Evolutionary conservation across 2,113 vertebrate species (phyloP).

Genomic region (Halcyon malimbica): DNA sequence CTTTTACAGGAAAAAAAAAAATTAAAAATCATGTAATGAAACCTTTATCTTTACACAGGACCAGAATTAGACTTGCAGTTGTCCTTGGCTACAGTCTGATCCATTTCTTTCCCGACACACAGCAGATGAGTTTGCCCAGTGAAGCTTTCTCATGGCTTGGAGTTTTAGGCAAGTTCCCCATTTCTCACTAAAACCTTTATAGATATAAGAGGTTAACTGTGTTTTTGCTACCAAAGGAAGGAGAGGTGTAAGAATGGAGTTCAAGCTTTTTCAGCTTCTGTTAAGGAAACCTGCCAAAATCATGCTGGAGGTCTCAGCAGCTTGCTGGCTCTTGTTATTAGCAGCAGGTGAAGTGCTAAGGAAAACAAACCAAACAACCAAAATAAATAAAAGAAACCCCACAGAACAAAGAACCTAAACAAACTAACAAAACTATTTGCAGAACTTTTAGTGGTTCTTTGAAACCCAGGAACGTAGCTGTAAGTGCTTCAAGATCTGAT

Average conservation of each 20-base stretch:
- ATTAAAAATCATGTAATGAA: not conserved
- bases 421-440: not conserved
- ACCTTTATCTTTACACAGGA: not conserved
- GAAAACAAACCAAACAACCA: not conserved
- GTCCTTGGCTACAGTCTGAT: not conserved
- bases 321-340: not conserved
- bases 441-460: not conserved
- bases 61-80: not conserved
- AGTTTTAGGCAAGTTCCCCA: not conserved
- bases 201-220: not conserved
- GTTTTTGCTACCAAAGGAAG: not conserved
- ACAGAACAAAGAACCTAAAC: not conserved
- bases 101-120: not conserved
- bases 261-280: not conserved
- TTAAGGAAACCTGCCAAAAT: not conserved
- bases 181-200: not conserved
- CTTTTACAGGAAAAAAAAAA: not conserved
- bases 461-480: not conserved
- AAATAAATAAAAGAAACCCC: not conserved
- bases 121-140: rapidly evolving
- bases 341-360: not conserved
- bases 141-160: not conserved
- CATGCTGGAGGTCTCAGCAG: not conserved
- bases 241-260: not conserved
- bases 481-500: no score